A percentile compares a stretch with the other conserved stretches of the same genome.
These are phyloP conservation scores for Drosophila picticornis DNA, from an alignment of 2,888 invertebrate genomes.

Conservation along the genomic window DNA sequence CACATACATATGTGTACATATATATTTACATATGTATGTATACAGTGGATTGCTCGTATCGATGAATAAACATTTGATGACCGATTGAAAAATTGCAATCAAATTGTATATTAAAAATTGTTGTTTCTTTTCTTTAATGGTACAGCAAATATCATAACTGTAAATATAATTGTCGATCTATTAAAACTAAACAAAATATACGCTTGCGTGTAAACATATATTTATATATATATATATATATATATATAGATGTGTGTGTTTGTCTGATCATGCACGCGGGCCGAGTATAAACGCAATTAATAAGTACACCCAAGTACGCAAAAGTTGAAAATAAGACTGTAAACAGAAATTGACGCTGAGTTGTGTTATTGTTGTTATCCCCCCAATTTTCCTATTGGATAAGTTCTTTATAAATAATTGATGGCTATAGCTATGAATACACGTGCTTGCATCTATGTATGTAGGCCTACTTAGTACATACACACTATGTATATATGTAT, in stretches of 20 bases:
- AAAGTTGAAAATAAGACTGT: background rate
- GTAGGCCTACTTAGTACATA: slow-evolving; percentile 28
- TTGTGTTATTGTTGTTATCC: slow-evolving; percentile 12
- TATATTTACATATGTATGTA: background rate
- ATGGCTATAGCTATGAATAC: slow-evolving; percentile 44
- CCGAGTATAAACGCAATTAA: slow-evolving; percentile 20
- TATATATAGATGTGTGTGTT: slow-evolving; percentile 2
- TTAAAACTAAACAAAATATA: slow-evolving; percentile 32
- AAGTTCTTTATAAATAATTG: slow-evolving; percentile 50
- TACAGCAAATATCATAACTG: slow-evolving; percentile 38
- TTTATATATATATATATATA: slow-evolving; percentile 7
- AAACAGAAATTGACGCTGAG: slow-evolving; percentile 18
- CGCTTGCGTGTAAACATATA: background rate
- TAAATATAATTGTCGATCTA: slow-evolving; percentile 39
- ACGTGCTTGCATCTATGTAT: slow-evolving; percentile 5
- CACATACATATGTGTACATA: background rate
- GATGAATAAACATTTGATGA: background rate
- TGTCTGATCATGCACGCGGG: background rate
- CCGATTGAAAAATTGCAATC: background rate
- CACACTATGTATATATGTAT: slow-evolving; percentile 2
- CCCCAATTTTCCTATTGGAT: slow-evolving; percentile 3
- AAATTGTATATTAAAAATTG: slow-evolving; percentile 4
- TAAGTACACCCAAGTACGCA: slow-evolving; percentile 13
- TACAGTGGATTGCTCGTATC: background rate
- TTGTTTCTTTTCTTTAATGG: slow-evolving; percentile 42